phyloP scores from a whole-genome alignment of 2,113 vertebrate genomes.

The Tricholaema leucomelas region DNA sequence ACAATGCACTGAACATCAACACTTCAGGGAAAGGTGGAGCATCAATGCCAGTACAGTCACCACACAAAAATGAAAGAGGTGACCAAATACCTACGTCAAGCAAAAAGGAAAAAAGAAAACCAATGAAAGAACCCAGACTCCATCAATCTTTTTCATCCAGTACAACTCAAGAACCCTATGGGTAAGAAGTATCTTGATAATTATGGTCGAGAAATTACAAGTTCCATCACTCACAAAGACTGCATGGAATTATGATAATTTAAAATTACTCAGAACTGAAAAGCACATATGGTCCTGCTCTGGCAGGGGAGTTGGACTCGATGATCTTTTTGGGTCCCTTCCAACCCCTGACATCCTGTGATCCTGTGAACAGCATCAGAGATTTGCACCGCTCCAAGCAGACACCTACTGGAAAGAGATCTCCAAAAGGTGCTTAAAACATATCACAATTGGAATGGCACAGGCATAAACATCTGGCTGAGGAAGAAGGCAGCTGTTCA shows the following conservation, averaged over 20 bases:
- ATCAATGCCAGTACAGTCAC: neutral
- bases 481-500: neutral
- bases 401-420: neutral
- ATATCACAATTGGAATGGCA: neutral
- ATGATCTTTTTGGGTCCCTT: no score
- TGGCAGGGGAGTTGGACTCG: no score
- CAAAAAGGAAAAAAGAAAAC: neutral
- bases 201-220: neutral
- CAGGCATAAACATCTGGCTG: neutral
- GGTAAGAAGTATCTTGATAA: neutral
- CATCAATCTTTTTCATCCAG: neutral
- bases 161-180: neutral
- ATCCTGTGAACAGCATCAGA: neutral
- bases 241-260: neutral
- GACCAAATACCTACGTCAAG: neutral
- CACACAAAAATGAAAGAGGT: neutral
- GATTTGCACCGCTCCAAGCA: neutral
- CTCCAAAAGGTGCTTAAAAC: neutral
- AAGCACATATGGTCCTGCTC: no score
- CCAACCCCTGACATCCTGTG: no score
- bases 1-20: neutral
- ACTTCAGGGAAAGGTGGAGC: neutral
- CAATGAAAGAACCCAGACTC: neutral
- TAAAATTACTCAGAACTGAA: neutral
- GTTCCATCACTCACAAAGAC: neutral